These are phyloP conservation scores for Meandrusa payeni DNA, from an alignment of 2,888 invertebrate species.

Conservation along the genomic window DNA sequence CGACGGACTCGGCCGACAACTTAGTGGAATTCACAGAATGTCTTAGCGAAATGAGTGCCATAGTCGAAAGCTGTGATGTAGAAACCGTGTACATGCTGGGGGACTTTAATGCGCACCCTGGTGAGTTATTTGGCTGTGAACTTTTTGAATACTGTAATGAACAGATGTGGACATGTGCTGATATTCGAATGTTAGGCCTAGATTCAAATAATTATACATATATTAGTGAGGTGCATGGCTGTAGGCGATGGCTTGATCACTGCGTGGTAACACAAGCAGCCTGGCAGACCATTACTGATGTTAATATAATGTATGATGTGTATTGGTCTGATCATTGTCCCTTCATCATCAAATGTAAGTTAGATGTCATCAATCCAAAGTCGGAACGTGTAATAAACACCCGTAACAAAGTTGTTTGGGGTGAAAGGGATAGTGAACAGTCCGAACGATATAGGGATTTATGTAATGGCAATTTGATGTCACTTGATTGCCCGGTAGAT, in stretches of 20 bases:
- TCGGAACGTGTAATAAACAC: not conserved
- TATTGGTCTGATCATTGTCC: not conserved
- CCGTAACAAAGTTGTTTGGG: conserved; percentile 20
- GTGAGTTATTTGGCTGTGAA: conserved; percentile 1
- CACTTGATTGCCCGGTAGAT: conserved; percentile 17
- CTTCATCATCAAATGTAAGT: not conserved
- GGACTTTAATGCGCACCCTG: conserved; percentile 33
- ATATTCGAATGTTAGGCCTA: not conserved
- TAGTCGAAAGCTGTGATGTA: conserved; percentile 23
- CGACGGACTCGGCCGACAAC: conserved; percentile 23
- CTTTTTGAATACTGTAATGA: not conserved
- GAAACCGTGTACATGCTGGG: conserved; percentile 30
- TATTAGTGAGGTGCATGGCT: not conserved
- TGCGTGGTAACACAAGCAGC: not conserved
- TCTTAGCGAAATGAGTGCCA: conserved; percentile 26
- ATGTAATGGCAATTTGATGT: conserved; percentile 2
- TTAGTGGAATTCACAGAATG: conserved; percentile 29
- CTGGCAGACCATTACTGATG: too few species aligned
- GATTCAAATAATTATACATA: not conserved
- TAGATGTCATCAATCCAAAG: not conserved
- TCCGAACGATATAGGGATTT: conserved; percentile 1
- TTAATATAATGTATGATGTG: too few species aligned
- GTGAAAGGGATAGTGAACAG: conserved; percentile 1
- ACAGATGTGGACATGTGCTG: not conserved
- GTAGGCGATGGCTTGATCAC: not conserved